These are phyloP conservation scores for Aporophyla lueneburgensis DNA, from an alignment of 2,888 invertebrate species.

Conservation along the genomic window DNA sequence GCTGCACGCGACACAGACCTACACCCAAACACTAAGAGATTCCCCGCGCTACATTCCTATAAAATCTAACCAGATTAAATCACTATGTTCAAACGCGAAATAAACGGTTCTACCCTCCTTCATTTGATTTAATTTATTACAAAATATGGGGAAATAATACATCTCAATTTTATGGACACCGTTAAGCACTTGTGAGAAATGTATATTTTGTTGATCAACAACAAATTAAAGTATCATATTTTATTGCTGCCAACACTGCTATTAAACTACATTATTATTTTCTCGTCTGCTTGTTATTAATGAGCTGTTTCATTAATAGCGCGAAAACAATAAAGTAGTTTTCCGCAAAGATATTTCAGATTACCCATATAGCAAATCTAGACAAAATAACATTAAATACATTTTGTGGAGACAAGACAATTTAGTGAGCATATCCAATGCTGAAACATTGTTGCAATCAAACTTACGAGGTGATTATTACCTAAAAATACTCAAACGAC, in stretches of 20 bases:
- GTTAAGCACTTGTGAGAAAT: slow-evolving; percentile 35
- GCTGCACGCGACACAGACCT: slow-evolving; percentile 47
- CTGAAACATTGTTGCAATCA: slow-evolving; percentile 72
- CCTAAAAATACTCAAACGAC: slow-evolving; percentile 80
- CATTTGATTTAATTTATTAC: slow-evolving; percentile 22
- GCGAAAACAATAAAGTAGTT: slow-evolving; percentile 41
- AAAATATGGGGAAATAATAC: slow-evolving; percentile 30
- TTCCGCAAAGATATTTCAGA: slow-evolving; percentile 15
- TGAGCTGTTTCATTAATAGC: slow-evolving; percentile 33
- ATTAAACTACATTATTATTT: slow-evolving; percentile 17
- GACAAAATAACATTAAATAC: slow-evolving; percentile 40
- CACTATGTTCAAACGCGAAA: slow-evolving; percentile 20
- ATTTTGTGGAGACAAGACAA: slow-evolving; percentile 47
- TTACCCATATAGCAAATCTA: slow-evolving; percentile 11
- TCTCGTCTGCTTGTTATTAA: too few species aligned
- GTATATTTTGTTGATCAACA: slow-evolving; percentile 45
- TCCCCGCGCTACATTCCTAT: slow-evolving; percentile 40
- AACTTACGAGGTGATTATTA: slow-evolving; percentile 76
- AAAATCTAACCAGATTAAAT: slow-evolving; percentile 35
- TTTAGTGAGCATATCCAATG: slow-evolving; percentile 40
- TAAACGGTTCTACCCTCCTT: slow-evolving; percentile 1
- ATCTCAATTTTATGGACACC: slow-evolving; percentile 39
- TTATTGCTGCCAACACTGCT: slow-evolving; percentile 46
- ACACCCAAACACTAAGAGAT: slow-evolving; percentile 52
- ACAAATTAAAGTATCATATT: slow-evolving; percentile 55